Evolutionary conservation across 2,797 vertebrate genomes (phyloP), one percentile per base, ranked within the genome.

Genomic region (Myiothlypis coronata): DNA sequence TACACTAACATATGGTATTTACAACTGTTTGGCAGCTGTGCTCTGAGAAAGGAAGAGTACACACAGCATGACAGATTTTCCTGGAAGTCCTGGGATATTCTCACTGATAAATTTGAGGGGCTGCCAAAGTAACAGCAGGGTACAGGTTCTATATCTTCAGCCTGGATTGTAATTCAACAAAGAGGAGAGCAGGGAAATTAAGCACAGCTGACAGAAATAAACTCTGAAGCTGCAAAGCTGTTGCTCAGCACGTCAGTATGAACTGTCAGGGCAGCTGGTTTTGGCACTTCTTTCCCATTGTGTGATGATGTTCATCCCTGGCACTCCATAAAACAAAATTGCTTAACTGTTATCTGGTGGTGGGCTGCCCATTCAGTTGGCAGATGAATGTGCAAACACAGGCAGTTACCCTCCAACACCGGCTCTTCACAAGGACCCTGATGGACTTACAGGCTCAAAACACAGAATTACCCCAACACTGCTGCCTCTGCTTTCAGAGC

Each of bases 51-150:
- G 69, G 50, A 88, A 89, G 67, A 84, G 79, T n/a, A 63, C 16
- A 44, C 65, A 69, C 59, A 69, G 89, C 50, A n/a, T 17, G 65
- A 89, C 68, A 95, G 79, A 92, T 86, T 93, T 86, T 93, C 67
- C 82, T 94, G 50, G 84, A 83, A 85, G 76, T 63, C 82, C 69
- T 23, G 55, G 81, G 84, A 86, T 87, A 55, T 55, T 94, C 91
- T 86, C 82, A 83, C 12, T 75, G 80, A 92, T 16, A 49, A 92
- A 87, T 88, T 1, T 92, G 95, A 95, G 55, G 82, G 84, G 24
- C 89, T 97, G 94, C 91, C 92, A 95, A 83, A 8, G 55, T 81
- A 93, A 92, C 92, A 96, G 91, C 92, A 94, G 84, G 89, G 60
- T 83, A 78, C 23, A 59, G 76, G 76, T 86, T 79, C 65, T 72